A percentile compares a stretch with the other conserved stretches of the same genome.
Evolutionary conservation across 2,888 invertebrate species (phyloP).

Genomic region (Auanema sp.): DNA sequence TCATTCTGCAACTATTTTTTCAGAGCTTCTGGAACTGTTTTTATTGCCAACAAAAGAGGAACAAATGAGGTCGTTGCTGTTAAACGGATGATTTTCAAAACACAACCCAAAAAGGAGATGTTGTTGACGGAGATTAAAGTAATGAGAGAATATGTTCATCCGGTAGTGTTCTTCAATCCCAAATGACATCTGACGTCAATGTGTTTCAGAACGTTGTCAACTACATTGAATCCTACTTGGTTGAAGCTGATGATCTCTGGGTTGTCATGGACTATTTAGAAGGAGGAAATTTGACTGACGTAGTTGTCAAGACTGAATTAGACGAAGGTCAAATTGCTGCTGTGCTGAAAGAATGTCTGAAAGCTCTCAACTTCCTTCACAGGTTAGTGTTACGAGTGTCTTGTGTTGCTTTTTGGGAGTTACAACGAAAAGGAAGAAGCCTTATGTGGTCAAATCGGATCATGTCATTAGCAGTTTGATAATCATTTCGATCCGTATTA

Average conservation of each 20-base stretch:
- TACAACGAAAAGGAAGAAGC: background rate
- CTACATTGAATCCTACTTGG: constrained; percentile 75
- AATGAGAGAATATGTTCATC: constrained; percentile 86
- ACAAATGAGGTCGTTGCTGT: constrained; percentile 78
- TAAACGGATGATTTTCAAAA: constrained; percentile 90
- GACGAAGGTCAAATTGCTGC: constrained; percentile 95
- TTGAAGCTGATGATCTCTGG: constrained; percentile 82
- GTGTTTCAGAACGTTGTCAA: constrained; percentile 79
- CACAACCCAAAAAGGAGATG: constrained; percentile 92
- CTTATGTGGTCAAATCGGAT: too few species aligned
- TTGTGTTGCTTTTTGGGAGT: constrained; percentile 13
- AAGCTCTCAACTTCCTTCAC: constrained; percentile 86
- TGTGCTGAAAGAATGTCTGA: constrained; percentile 82
- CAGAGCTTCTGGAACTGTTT: constrained; percentile 63
- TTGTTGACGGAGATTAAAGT: constrained; percentile 89
- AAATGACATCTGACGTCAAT: background rate
- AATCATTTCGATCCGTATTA: too few species aligned
- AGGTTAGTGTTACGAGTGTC: constrained; percentile 33
- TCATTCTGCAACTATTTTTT: background rate
- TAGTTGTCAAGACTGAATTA: constrained; percentile 74
- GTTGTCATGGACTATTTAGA: constrained; percentile 93
- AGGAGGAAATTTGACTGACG: constrained; percentile 90
- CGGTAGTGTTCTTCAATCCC: constrained; percentile 61
- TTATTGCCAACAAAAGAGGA: constrained; percentile 47
- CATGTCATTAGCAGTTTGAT: too few species aligned